These are phyloP conservation scores for Rotaria macrura DNA, from an alignment of 2,888 invertebrate species.

Conservation along the genomic window DNA sequence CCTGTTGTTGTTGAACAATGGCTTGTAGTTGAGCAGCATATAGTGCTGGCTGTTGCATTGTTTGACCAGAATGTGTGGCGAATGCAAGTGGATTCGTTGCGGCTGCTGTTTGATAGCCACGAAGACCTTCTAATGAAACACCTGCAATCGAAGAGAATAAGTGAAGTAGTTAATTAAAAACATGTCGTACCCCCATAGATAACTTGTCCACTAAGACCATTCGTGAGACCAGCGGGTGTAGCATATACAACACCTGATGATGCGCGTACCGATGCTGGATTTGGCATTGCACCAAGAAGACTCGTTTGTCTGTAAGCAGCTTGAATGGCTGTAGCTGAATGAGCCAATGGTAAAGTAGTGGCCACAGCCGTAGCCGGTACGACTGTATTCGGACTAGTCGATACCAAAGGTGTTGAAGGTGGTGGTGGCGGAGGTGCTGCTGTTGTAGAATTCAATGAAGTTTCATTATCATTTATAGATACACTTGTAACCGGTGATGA, in stretches of 20 bases:
- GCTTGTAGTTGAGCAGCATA: constrained; percentile 21
- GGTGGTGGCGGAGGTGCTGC: neutral
- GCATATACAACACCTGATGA: neutral
- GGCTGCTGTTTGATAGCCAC: constrained; percentile 21
- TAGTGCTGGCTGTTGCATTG: neutral
- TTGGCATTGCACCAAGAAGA: neutral
- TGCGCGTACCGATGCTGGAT: neutral
- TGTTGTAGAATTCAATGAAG: neutral
- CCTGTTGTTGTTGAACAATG: neutral
- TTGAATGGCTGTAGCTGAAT: constrained; percentile 21
- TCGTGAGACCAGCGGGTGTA: neutral
- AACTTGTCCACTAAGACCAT: neutral
- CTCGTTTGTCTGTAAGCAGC: constrained; percentile 22
- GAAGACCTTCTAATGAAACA: constrained; percentile 10
- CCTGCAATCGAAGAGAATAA: neutral
- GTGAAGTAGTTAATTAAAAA: neutral
- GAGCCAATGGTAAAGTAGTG: neutral
- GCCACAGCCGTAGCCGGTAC: constrained; percentile 1
- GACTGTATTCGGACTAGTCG: constrained; percentile 8
- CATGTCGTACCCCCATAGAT: neutral
- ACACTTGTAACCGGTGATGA: neutral
- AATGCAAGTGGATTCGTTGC: neutral
- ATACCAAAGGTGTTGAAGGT: neutral
- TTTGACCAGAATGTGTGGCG: constrained; percentile 27
- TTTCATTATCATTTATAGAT: neutral